phyloP scores from a whole-genome alignment of 2,888 invertebrate genomes.

The Drosophila meridiana region DNA sequence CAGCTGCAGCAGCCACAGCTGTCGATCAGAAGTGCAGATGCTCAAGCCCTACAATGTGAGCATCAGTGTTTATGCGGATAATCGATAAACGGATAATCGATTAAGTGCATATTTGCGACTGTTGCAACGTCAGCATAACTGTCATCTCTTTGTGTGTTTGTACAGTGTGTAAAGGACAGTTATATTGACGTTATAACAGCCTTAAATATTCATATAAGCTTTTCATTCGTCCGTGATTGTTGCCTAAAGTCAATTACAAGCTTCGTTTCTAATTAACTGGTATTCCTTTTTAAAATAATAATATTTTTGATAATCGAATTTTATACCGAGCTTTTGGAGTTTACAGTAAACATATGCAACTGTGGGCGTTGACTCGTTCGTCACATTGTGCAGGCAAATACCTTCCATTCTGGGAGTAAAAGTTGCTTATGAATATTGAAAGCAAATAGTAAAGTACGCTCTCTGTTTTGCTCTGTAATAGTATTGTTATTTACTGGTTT shows the following conservation, averaged over 20 bases:
- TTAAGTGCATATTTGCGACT: slow-evolving; percentile 4
- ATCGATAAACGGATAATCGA: slow-evolving; percentile 46
- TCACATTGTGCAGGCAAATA: slow-evolving; percentile 45
- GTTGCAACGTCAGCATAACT: slow-evolving; percentile 30
- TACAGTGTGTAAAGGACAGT: slow-evolving; percentile 1
- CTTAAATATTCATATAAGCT: not conserved
- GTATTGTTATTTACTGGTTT: not conserved
- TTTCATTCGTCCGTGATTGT: not conserved
- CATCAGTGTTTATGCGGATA: slow-evolving; percentile 77
- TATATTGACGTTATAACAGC: slow-evolving; percentile 20
- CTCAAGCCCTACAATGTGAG: slow-evolving; percentile 65
- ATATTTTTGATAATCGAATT: slow-evolving; percentile 8
- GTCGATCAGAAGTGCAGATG: not conserved
- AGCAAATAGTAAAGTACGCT: not conserved
- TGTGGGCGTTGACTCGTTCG: slow-evolving; percentile 35
- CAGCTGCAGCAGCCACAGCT: slow-evolving; percentile 1
- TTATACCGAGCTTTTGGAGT: slow-evolving; percentile 26
- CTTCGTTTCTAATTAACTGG: slow-evolving; percentile 10
- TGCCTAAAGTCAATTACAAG: slow-evolving; percentile 8
- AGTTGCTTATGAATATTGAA: slow-evolving; percentile 15
- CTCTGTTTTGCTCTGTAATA: not conserved
- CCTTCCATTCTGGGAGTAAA: slow-evolving; percentile 83
- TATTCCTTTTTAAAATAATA: slow-evolving; percentile 8
- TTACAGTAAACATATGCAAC: slow-evolving; percentile 78
- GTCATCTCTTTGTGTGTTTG: not conserved